Evolutionary conservation across 2,113 vertebrate genomes (phyloP), one percentile per base, ranked within the genome.

Genomic region (Chloebia gouldiae): DNA sequence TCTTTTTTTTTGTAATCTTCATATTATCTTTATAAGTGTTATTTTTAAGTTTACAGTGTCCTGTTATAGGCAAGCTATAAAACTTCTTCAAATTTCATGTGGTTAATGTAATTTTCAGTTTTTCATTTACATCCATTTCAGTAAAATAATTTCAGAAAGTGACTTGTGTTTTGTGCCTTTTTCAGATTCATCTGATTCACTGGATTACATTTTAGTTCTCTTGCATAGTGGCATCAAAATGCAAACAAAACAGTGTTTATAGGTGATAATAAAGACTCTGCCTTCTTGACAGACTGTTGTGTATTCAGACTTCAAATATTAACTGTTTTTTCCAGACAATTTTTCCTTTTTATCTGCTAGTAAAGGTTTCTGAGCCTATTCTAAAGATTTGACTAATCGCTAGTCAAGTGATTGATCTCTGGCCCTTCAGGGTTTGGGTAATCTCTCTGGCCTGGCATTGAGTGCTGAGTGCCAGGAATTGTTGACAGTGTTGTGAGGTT

Each of bases 141-240:
- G 94, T 96, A 96, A 97, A 96, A 88, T 71, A 0, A 47, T 78
- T 93, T 78, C 72, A 70, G 39, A 96, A 96, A 96, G 33, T 44
- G 35, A 44, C 59, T 81, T 80, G 85, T 50, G 80, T 92, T 90
- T 83, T 0, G 1, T 94, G 95, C 25, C 42, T 92, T 94, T 77
- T 92, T 88, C 63, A 33, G 23, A 50, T 66, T 82, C n/a, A 78
- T 81, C 49, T 13, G 20, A 50, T 88, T 81, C 59, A 75, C 21
- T 66, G 42, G 75, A 66, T 90, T 86, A 25, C 50, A 15, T 90
- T 90, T 80, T 21, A 51, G 80, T 57, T 93, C 30, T 81, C 31
- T 87, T 87, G 27, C 45, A 45, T 39, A 4, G 27, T 77, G 50
- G 61, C 56, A 59, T 82, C 14, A 80, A 47, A 92, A 49, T 56